These are phyloP conservation scores for Lepidurus packardi DNA, from an alignment of 1,140 invertebrate genomes.

Conservation along the genomic window DNA sequence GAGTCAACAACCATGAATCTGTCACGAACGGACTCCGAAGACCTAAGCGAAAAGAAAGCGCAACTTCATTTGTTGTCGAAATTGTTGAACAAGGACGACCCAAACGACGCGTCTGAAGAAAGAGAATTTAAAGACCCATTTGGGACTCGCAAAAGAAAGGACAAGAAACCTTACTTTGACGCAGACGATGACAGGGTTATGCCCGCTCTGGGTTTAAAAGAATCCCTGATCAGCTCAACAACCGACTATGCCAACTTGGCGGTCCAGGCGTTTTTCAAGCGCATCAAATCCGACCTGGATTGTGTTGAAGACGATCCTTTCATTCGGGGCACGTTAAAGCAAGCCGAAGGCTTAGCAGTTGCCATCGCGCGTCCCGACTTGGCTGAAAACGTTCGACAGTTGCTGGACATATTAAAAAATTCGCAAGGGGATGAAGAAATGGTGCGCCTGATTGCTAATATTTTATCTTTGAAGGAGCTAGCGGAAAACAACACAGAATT, in stretches of 20 bases:
- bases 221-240: not conserved
- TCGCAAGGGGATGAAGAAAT: conserved; percentile 32
- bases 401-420: conserved; percentile 32
- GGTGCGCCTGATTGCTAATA: conserved; percentile 18
- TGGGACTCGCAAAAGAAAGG: not conserved
- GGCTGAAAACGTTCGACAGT: conserved; percentile 27
- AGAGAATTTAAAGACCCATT: not conserved
- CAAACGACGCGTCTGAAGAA: conserved; percentile 7
- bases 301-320: conserved; percentile 42
- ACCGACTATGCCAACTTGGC: conserved; percentile 16
- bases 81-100: conserved; percentile 31
- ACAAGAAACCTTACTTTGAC: not conserved
- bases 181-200: not conserved
- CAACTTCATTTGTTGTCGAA: conserved; percentile 31
- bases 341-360: conserved; percentile 63
- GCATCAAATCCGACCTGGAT: conserved; percentile 31
- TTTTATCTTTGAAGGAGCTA: conserved; percentile 41
- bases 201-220: not conserved
- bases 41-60: conserved; percentile 27
- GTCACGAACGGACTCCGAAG: not conserved
- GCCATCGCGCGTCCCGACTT: conserved; percentile 50
- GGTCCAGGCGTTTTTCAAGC: conserved; percentile 29
- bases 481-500: conserved; percentile 54
- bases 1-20: not conserved
- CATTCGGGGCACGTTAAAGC: conserved; percentile 53